Conservation (phyloP, 2,797 vertebrate species). For the Cetoscarus ocellatus region DNA sequence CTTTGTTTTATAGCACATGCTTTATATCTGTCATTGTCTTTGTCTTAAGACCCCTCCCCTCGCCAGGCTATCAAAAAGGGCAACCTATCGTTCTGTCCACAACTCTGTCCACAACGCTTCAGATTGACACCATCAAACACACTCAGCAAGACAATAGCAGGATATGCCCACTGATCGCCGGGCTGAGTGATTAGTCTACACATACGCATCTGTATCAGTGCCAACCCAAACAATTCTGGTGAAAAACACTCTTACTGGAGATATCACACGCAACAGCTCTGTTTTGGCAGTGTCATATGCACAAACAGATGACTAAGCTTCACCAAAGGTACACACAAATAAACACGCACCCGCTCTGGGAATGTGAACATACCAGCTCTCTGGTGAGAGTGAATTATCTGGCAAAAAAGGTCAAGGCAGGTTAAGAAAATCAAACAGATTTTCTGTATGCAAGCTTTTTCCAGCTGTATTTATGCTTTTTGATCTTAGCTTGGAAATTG, state of each 20-base stretch:
- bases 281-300: slow-evolving; percentile 23
- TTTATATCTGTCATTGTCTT: slow-evolving; percentile 29
- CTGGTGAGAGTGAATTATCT: slow-evolving; percentile 23
- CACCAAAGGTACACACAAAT: slow-evolving; percentile 16
- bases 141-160: slow-evolving; percentile 77
- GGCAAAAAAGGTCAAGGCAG: neutral
- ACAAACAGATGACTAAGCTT: slow-evolving; percentile 53
- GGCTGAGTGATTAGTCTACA: slow-evolving; percentile 75
- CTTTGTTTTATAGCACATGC: slow-evolving; percentile 73
- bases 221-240: slow-evolving; percentile 77
- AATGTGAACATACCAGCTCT: slow-evolving; percentile 40
- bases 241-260: slow-evolving; percentile 65
- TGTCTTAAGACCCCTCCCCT: slow-evolving; percentile 39
- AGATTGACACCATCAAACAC: slow-evolving; percentile 72
- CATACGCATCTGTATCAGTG: slow-evolving; percentile 30
- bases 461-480: no score
- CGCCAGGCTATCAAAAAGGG: slow-evolving; percentile 57
- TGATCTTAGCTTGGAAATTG: no score
- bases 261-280: slow-evolving; percentile 68
- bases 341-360: slow-evolving; percentile 30
- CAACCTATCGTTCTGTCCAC: slow-evolving; percentile 48
- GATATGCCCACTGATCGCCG: slow-evolving; percentile 78
- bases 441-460: no score
- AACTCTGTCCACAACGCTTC: slow-evolving; percentile 25
- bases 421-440: neutral